Evolutionary conservation across 2,113 vertebrate species (phyloP).

Genomic region (Nannospalax galili): DNA sequence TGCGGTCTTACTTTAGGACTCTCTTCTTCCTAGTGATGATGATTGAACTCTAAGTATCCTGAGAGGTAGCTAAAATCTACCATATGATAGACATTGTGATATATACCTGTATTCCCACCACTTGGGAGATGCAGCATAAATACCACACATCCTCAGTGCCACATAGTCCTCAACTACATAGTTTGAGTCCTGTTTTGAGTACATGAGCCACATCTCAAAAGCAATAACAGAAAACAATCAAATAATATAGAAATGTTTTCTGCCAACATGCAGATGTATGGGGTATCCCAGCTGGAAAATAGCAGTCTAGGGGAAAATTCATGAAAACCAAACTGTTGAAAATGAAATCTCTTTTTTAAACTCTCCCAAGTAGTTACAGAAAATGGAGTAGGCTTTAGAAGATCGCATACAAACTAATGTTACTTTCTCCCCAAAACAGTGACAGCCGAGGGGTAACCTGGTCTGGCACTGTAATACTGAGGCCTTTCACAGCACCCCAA

Average conservation of each 20-base stretch:
- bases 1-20: not conserved
- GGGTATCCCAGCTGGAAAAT: not conserved
- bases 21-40: not conserved
- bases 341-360: not conserved
- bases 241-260: not conserved
- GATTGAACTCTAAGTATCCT: not conserved
- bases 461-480: no score
- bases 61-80: not conserved
- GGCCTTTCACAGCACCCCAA: fast-evolving
- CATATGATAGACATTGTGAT: not conserved
- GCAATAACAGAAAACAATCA: no score
- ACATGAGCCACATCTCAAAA: not conserved
- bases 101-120: not conserved
- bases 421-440: not conserved
- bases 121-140: not conserved
- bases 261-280: not conserved
- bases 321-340: not conserved
- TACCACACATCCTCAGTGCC: not conserved
- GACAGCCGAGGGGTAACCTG: not conserved
- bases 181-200: not conserved
- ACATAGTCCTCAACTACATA: not conserved
- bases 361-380: not conserved
- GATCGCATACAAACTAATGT: no score
- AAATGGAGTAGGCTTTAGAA: not conserved
- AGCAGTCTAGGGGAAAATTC: not conserved